A percentile compares a stretch with the other conserved stretches of the same genome.
Evolutionary conservation across 53 echinoderm and acorn worm genomes (phyloP).

Genomic region (Holothuria scabra): DNA sequence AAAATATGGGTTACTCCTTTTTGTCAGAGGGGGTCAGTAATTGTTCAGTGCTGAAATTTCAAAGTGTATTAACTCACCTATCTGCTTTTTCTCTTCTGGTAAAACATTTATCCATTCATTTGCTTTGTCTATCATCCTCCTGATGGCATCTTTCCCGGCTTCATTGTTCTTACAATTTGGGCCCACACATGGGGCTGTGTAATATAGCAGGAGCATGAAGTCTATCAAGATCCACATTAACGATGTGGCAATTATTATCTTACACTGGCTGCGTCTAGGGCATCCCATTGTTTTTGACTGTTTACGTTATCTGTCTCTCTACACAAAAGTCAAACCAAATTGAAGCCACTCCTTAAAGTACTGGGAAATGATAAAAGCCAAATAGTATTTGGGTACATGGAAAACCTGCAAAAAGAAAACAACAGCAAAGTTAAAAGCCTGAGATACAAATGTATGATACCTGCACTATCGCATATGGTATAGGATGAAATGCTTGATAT

Average conservation of each 20-base stretch:
- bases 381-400: no score
- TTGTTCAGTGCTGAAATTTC: no score
- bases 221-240: constrained; percentile 92
- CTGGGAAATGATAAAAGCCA: no score
- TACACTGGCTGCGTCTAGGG: constrained; percentile 92
- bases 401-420: no score
- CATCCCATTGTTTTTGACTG: constrained; percentile 57
- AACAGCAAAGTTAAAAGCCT: no score
- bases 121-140: constrained; percentile 88
- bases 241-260: constrained; percentile 94
- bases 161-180: constrained; percentile 66
- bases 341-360: no score
- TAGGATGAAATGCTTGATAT: no score
- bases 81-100: constrained; percentile 96
- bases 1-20: no score
- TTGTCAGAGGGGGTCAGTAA: no score
- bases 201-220: constrained; percentile 82
- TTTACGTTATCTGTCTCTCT: background rate
- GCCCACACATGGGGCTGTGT: constrained; percentile 94
- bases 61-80: constrained; percentile 70
- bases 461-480: no score
- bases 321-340: no score
- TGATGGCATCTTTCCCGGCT: constrained; percentile 57
- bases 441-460: no score
- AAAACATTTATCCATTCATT: constrained; percentile 88